Conservation (phyloP, 2,888 invertebrate genomes). For the Julus scanicus region DNA sequence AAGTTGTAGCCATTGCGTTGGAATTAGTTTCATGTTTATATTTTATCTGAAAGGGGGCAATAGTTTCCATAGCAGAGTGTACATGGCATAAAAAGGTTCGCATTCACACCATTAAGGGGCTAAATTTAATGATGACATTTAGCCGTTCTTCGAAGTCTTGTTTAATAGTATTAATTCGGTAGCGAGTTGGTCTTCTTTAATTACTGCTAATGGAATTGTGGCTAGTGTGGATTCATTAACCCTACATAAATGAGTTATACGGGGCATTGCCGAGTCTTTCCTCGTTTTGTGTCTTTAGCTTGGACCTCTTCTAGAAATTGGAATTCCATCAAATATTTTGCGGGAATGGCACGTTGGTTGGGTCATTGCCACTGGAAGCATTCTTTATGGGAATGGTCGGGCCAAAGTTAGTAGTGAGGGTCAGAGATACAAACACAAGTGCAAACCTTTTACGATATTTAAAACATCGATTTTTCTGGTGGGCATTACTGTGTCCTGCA, state of each 20-base stretch:
- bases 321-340: constrained; percentile 19
- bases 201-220: constrained; percentile 51
- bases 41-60: not conserved
- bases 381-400: not conserved
- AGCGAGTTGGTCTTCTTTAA: constrained; percentile 46
- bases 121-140: not conserved
- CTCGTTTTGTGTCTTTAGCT: not conserved
- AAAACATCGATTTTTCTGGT: not conserved
- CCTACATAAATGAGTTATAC: constrained; percentile 4
- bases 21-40: not conserved
- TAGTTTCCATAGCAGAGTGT: not conserved
- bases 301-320: not conserved
- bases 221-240: not conserved
- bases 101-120: not conserved
- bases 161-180: constrained; percentile 1
- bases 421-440: not conserved
- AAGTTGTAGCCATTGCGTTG: not conserved
- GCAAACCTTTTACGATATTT: not conserved
- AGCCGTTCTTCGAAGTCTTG: not conserved
- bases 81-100: not conserved
- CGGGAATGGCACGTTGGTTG: not conserved
- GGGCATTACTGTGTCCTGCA: too few species aligned
- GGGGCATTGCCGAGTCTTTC: not conserved
- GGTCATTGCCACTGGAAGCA: not conserved
- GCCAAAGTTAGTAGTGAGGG: not conserved